A percentile compares a stretch with the other conserved stretches of the same genome.
Conservation (phyloP, 2,888 invertebrate genomes). For the Bhutanitis thaidina region DNA sequence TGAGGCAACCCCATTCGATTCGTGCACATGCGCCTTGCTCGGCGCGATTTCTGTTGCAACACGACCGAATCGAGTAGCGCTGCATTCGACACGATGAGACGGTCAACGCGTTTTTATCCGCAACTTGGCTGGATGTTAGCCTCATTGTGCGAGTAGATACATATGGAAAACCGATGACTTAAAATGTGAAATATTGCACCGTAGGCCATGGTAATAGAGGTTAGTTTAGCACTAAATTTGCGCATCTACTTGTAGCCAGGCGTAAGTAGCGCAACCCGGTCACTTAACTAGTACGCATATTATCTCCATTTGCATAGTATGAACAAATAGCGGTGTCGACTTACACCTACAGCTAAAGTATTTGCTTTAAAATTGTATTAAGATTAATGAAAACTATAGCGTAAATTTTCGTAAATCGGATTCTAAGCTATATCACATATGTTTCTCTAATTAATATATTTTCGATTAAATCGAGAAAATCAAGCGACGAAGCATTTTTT, state of each 20-base stretch:
- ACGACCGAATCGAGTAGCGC: constrained; percentile 50
- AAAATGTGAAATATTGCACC: background rate
- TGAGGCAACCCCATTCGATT: constrained; percentile 70
- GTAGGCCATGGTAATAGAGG: background rate
- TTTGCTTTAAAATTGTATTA: background rate
- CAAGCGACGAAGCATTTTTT: too few species aligned
- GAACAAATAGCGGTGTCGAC: constrained; percentile 67
- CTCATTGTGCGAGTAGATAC: constrained; percentile 58
- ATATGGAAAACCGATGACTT: constrained; percentile 17
- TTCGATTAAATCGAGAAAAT: too few species aligned
- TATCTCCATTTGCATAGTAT: constrained; percentile 74
- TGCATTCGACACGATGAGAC: constrained; percentile 36
- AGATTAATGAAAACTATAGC: too few species aligned
- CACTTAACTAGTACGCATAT: constrained; percentile 68
- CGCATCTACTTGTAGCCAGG: constrained; percentile 13
- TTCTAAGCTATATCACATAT: too few species aligned
- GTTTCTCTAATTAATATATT: too few species aligned
- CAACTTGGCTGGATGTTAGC: constrained; percentile 51
- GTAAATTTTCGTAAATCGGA: too few species aligned
- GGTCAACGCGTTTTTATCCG: constrained; percentile 49
- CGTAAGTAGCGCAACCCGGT: constrained; percentile 60
- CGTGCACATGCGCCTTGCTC: constrained; percentile 66
- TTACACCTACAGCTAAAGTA: constrained; percentile 39
- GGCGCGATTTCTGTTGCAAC: constrained; percentile 61
- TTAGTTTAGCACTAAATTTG: constrained; percentile 11